Percentiles rank a stretch among this genome's conserved stretches.
Conservation (phyloP, 2,797 vertebrate species). For the Crenuchus spilurus region DNA sequence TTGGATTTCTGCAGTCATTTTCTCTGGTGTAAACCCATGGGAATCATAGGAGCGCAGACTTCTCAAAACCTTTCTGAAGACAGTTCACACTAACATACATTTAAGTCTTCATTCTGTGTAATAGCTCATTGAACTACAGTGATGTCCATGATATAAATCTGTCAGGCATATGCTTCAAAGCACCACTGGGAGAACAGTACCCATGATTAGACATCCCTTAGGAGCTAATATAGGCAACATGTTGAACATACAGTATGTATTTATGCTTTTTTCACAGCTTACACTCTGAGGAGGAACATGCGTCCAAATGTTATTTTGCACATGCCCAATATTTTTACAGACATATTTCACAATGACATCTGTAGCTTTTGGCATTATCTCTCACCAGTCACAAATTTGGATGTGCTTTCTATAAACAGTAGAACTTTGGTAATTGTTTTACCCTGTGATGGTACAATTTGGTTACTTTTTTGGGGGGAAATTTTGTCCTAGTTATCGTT, state of each 20-base stretch:
- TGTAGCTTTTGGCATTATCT: neutral
- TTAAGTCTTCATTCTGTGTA: neutral
- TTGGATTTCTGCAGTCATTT: constrained; percentile 22
- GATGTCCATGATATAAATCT: neutral
- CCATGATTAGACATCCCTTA: neutral
- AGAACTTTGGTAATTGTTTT: too few relatives aligned
- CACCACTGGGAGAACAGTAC: neutral
- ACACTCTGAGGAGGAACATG: neutral
- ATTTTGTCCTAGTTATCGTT: too few relatives aligned
- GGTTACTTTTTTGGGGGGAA: too few relatives aligned
- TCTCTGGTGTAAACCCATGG: constrained; percentile 40
- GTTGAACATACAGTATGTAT: neutral
- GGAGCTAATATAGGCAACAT: neutral
- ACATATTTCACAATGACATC: neutral
- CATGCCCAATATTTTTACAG: neutral
- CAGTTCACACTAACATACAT: neutral
- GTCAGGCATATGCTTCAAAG: neutral
- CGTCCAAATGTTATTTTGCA: neutral
- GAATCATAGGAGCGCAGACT: constrained; percentile 20
- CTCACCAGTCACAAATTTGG: too few relatives aligned
- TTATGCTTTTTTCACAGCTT: neutral
- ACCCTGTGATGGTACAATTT: too few relatives aligned
- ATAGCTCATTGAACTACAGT: neutral
- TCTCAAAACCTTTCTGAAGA: constrained; percentile 20
- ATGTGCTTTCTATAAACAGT: too few relatives aligned